phyloP scores from a whole-genome alignment of 2,888 invertebrate species.

The Brachynemurus nebulosus region DNA sequence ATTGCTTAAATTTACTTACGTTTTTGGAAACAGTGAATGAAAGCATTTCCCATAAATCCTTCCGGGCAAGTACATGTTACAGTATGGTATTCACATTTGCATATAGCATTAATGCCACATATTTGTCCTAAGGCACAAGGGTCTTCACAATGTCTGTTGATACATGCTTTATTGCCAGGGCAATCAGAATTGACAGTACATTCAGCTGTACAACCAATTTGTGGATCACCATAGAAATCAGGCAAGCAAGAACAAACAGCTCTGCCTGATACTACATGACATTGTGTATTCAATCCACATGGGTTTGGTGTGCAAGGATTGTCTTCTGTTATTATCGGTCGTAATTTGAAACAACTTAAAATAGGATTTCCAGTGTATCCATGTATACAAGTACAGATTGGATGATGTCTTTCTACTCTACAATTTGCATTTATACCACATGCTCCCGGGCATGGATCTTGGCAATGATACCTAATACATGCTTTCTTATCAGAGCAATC shows the following conservation, averaged over 20 bases:
- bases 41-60: slow-evolving; percentile 68
- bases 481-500: slow-evolving; percentile 60
- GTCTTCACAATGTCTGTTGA: slow-evolving; percentile 58
- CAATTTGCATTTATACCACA: slow-evolving; percentile 66
- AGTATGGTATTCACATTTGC: slow-evolving; percentile 65
- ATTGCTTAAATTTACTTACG: slow-evolving; percentile 31
- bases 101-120: slow-evolving; percentile 70
- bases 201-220: slow-evolving; percentile 60
- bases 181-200: slow-evolving; percentile 77
- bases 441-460: slow-evolving; percentile 68
- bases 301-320: slow-evolving; percentile 61
- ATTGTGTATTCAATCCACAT: slow-evolving; percentile 68
- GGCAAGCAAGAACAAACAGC: slow-evolving; percentile 65
- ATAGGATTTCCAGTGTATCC: slow-evolving; percentile 67
- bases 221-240: slow-evolving; percentile 67
- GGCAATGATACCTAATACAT: slow-evolving; percentile 67
- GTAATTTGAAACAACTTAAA: slow-evolving; percentile 49
- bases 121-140: slow-evolving; percentile 54
- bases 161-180: slow-evolving; percentile 54
- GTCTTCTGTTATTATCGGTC: slow-evolving; percentile 36
- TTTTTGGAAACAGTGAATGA: slow-evolving; percentile 52
- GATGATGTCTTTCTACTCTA: slow-evolving; percentile 62
- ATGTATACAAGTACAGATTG: slow-evolving; percentile 59
- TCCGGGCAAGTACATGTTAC: slow-evolving; percentile 68
- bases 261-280: slow-evolving; percentile 51